Base-by-base conservation (phyloP, 2,888 invertebrate genomes). In the Abrostola tripartita region DNA sequence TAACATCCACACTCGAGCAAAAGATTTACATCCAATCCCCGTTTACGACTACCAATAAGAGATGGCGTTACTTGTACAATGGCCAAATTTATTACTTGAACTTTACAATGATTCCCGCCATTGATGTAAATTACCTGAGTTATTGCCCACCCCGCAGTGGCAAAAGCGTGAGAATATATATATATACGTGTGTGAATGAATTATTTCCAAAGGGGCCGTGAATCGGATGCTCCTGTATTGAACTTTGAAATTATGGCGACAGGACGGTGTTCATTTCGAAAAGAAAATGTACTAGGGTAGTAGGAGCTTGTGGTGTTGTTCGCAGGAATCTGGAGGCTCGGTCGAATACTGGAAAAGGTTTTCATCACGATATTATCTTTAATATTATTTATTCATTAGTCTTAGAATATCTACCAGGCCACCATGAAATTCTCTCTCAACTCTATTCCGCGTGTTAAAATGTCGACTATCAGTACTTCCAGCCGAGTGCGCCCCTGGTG, bases 111-210 rank as follows among this genome's bases (percentile, higher is more conserved):
- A 66, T 71, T 71, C 58, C 52, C 52, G 61, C 52, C 51, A 54
- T 61, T 67, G 67, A 69, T 71, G 58, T 78, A 55, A 79, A 74
- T 75, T 67, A 70, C 69, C 58, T 76, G 64, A 78, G 65, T 70
- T 79, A 71, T 76, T 36, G 71, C 65, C 51, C 59, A 56, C 57
- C 64, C 63, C 44, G 36, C 6, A 58, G 54, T 41, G 42, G 42
- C 12, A 36, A 41, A 38, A 40, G 58, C 38, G 35, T 60, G 38
- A 67, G 38, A n/a, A 12, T 14, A 14, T 14, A 7, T 7, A 42
- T n/a, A 42, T 42, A 12, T 42, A 12, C 12, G 42, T 12, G 8
- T 7, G 14, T 42, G 41, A 11, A 10, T 41, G 41, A 12, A 12
- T 12, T 5, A 11, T n/a, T 14, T 11, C 5, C 6, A 24, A 10